phyloP scores from a whole-genome alignment of 2,888 invertebrate genomes.

The Megastigmus dorsalis region DNA sequence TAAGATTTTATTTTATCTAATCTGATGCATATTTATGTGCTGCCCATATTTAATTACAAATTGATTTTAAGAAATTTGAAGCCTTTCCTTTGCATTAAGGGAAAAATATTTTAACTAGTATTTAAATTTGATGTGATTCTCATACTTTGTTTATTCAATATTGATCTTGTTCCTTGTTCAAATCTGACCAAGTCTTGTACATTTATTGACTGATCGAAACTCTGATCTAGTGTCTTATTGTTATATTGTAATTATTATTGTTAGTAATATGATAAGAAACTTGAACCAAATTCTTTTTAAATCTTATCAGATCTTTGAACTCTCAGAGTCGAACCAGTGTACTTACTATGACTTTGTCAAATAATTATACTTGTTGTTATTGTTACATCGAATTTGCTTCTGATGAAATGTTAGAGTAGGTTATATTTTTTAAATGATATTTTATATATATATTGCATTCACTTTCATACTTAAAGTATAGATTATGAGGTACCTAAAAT shows the following conservation, averaged over 20 bases:
- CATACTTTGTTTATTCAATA: constrained; percentile 45
- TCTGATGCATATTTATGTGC: not conserved
- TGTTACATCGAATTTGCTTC: constrained; percentile 52
- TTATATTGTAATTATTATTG: constrained; percentile 56
- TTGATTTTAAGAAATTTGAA: constrained; percentile 48
- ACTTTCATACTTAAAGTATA: constrained; percentile 52
- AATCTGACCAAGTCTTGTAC: constrained; percentile 55
- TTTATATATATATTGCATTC: constrained; percentile 47
- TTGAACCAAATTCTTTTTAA: constrained; percentile 57
- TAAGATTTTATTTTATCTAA: too few species aligned
- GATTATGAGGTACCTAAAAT: constrained; percentile 49
- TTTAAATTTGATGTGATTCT: constrained; percentile 53
- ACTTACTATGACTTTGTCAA: constrained; percentile 53
- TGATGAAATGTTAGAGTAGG: constrained; percentile 48
- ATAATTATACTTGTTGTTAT: constrained; percentile 54
- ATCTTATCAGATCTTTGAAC: constrained; percentile 50
- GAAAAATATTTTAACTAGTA: constrained; percentile 43
- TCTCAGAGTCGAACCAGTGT: constrained; percentile 52
- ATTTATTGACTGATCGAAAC: constrained; percentile 60
- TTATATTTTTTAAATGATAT: constrained; percentile 51
- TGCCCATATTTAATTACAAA: constrained; percentile 20
- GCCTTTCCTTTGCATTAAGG: constrained; percentile 14
- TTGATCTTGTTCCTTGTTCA: constrained; percentile 55
- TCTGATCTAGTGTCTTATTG: constrained; percentile 61
- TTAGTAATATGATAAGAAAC: constrained; percentile 54